Evolutionary conservation across 2,113 vertebrate species (phyloP), one percentile per base, ranked within the genome.

Genomic region (Boleophthalmus pectinirostris): DNA sequence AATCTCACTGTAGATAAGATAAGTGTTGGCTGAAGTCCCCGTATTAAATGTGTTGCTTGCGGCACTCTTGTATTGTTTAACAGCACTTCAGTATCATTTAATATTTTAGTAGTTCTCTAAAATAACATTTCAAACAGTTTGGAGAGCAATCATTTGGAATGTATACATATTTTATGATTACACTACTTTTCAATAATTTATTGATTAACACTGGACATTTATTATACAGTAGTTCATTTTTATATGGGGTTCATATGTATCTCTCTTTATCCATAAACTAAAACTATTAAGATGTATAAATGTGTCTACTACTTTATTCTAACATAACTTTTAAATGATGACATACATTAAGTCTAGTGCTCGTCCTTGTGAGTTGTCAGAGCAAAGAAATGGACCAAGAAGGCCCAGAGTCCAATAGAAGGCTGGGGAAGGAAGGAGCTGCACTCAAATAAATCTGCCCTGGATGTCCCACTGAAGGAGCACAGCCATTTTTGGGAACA

Each of bases 381-480:
- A 72, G 77, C 73, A 69, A 78, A 67, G 72, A 79, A 87, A 87
- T 77, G 66, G 70, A 84, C 58, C 83, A 87, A 86, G 75, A 81
- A 87, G 80, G 56, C 73, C 56, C 16, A 75, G 64, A 61, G 77
- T 80, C 66, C 57, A 73, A 61, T 46, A 79, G 75, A 86, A 87
- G 82, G 68, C 78, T 72, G 75, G 86, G 90, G 90, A 90, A 89
- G 88, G 90, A 92, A 90, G 86, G 77, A 85, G 86, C 80, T 80
- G 77, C 69, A 47, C 71, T 81, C 70, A 82, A 74, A 90, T 92
- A 81, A 90, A 90, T 92, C 91, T 88, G 83, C 72, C 66, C 84
- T 85, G 84, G 85, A 84, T 8, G 66, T 57, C 78, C 82, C 61
- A 83, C 81, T 74, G 88, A 91, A 91, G 83, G 76, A 87, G 83